Conservation (phyloP, 2,888 invertebrate genomes). For the Pasiphila rectangulata region DNA sequence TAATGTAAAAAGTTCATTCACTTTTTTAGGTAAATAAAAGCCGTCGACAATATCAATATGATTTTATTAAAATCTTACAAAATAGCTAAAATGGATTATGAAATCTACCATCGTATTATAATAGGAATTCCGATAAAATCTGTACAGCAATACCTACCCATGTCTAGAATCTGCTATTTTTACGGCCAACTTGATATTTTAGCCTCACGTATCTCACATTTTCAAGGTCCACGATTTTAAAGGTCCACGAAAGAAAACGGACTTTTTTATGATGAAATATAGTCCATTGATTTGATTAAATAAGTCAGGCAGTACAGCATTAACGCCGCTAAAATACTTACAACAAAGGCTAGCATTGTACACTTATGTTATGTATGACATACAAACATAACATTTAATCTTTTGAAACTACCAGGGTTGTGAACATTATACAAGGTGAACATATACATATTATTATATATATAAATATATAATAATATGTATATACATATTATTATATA, state of each 20-base stretch:
- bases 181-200: too few relatives aligned
- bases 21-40: neutral
- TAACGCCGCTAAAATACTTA: conserved; percentile 18
- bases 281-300: too few relatives aligned
- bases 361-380: conserved; percentile 76
- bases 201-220: too few relatives aligned
- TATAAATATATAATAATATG: too few relatives aligned
- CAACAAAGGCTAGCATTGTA: conserved; percentile 45
- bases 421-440: too few relatives aligned
- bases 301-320: neutral
- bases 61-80: conserved; percentile 63
- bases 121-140: conserved; percentile 66
- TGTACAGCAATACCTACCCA: neutral
- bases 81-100: conserved; percentile 49
- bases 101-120: conserved; percentile 61
- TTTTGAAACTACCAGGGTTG: neutral
- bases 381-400: conserved; percentile 61
- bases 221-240: too few relatives aligned
- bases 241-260: too few relatives aligned
- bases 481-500: too few relatives aligned
- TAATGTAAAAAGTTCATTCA: too few relatives aligned
- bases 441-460: too few relatives aligned
- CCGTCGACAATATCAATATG: conserved; percentile 4
- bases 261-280: too few relatives aligned
- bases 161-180: neutral